A percentile compares a stretch with the other conserved stretches of the same genome.
Conservation (phyloP, 2,113 vertebrate genomes). For the Peromyscus polionotus region DNA sequence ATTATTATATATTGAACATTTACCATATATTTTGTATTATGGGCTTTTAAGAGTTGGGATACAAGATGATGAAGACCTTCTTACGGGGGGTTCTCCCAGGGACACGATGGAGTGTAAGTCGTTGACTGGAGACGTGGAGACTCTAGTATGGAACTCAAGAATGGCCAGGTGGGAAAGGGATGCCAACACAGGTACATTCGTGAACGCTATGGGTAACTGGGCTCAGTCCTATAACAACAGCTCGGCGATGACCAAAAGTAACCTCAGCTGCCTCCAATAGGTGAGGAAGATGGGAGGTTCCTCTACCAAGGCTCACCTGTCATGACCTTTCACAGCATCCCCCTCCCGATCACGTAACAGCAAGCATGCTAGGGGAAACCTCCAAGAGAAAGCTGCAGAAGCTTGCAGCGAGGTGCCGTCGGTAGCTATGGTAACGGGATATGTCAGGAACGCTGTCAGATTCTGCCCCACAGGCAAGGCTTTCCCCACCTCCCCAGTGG, state of each 20-base stretch:
- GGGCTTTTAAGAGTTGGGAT: not conserved
- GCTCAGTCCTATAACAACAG: not conserved
- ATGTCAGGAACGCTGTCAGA: not conserved
- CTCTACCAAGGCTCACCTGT: not conserved
- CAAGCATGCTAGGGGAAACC: not conserved
- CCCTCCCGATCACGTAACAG: not conserved
- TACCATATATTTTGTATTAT: not conserved
- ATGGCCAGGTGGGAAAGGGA: not conserved
- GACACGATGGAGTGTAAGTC: not conserved
- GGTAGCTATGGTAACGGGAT: conserved; percentile 67
- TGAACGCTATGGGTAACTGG: not conserved
- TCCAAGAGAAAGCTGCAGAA: conserved; percentile 4
- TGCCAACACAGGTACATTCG: not conserved
- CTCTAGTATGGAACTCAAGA: not conserved
- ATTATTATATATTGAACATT: not conserved
- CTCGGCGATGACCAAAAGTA: not conserved
- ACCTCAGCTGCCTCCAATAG: not conserved
- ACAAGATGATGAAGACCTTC: not conserved
- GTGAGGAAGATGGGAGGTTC: not conserved
- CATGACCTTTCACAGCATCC: not conserved
- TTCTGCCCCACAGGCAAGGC: not conserved
- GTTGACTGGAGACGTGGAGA: not conserved
- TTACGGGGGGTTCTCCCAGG: not conserved
- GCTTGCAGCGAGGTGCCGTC: not conserved
- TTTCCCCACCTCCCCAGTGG: not conserved